Evolutionary conservation across 2,113 vertebrate species (phyloP), one percentile per base, ranked within the genome.

Genomic region (Eolophus roseicapilla): DNA sequence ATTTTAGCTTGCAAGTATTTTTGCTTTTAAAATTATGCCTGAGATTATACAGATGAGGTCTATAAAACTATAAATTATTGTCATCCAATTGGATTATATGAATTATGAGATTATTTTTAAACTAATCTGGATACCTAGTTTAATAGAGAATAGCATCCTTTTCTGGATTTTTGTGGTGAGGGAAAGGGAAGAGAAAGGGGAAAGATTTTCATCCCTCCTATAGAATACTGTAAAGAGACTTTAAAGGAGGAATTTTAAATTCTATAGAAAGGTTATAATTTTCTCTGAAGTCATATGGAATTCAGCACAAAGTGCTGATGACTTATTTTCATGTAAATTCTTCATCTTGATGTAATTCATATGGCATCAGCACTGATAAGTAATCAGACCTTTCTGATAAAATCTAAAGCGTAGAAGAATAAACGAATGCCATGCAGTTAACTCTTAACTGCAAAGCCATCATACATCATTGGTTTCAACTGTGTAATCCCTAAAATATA

Each of bases 321-420:
- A 93, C 88, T 93, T 95, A 96, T 96, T 95, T 97, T 97, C 81
- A 96, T 97, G 96, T 96, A 96, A 96, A 96, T 96, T 96, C 93
- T 89, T 92, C 86, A 59, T 96, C 93, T 94, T 69, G 74, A 82
- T 96, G 86, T 93, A 93, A 95, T 94, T 96, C 95, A 93, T 92
- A 33, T 74, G 86, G 78, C 84, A 95, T 96, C 96, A 93, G 95
- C 91, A 82, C 81, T 91, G 95, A 96, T 95, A 95, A 95, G 93
- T 94, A 96, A 96, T 96, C 96, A 96, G 92, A 85, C 83, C 91
- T 96, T 91, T 94, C 92, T 92, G 92, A 95, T 95, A 85, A 96
- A 92, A 96, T 82, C 78, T 92, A 57, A 93, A 93, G 88, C 65
- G 62, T 43, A 7, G 81, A 94, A 81, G 82, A 91, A 91, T 57